Evolutionary conservation across 2,888 invertebrate genomes (phyloP).

Genomic region (Ptychoptera albimana): DNA sequence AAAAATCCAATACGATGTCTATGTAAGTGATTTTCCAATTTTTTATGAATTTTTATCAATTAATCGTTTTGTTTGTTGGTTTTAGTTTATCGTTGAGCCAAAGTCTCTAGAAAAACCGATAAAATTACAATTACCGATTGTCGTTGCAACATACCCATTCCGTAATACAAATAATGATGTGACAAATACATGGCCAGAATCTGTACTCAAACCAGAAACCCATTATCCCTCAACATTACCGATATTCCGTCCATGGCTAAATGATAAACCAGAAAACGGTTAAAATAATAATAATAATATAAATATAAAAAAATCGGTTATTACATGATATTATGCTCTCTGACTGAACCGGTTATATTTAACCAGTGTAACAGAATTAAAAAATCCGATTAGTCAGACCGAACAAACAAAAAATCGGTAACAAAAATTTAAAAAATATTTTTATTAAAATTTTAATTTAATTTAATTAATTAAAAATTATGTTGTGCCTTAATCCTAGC

Average conservation of each 20-base stretch:
- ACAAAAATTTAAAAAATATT: too few species aligned
- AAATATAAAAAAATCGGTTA: too few species aligned
- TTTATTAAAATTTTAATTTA: too few species aligned
- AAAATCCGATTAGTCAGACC: too few species aligned
- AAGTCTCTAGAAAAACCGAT: constrained; percentile 85
- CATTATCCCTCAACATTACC: constrained; percentile 86
- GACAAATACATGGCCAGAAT: constrained; percentile 38
- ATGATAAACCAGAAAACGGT: constrained; percentile 37
- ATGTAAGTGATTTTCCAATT: constrained; percentile 42
- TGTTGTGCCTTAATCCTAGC: too few species aligned
- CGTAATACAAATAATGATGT: constrained; percentile 45
- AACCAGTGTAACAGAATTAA: too few species aligned
- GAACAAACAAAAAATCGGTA: too few species aligned
- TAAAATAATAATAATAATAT: constrained; percentile 11
- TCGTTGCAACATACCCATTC: constrained; percentile 83
- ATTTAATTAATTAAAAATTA: too few species aligned
- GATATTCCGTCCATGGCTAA: constrained; percentile 78
- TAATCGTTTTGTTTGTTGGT: constrained; percentile 13
- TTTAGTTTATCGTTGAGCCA: constrained; percentile 77
- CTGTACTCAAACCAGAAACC: constrained; percentile 61
- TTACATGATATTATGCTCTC: too few species aligned
- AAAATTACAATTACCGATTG: constrained; percentile 78
- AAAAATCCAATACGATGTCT: constrained; percentile 83
- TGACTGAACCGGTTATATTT: too few species aligned
- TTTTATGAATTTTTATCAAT: neutral